Percentiles rank a stretch among this genome's conserved stretches.
Evolutionary conservation across 1,140 invertebrate genomes (phyloP).

Genomic region (Drosophila elegans): DNA sequence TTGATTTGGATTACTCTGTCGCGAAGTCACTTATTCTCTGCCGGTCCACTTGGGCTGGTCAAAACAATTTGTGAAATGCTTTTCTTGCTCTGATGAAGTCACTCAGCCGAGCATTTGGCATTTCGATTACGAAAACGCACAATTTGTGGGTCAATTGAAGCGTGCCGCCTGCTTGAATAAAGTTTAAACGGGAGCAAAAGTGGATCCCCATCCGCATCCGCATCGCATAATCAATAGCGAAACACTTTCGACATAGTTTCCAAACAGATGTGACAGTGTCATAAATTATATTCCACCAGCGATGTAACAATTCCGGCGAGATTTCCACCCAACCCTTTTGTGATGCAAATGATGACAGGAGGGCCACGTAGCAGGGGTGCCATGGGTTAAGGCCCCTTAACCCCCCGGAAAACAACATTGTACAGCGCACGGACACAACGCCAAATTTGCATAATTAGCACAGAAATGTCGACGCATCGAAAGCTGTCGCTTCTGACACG

Average conservation of each 20-base stretch:
- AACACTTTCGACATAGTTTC: constrained; percentile 25
- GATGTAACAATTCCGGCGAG: constrained; percentile 28
- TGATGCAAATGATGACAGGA: constrained; percentile 63
- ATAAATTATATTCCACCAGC: constrained; percentile 60
- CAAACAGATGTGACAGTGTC: constrained; percentile 51
- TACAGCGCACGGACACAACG: constrained; percentile 10
- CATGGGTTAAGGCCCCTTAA: constrained; percentile 7
- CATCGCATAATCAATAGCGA: constrained; percentile 16
- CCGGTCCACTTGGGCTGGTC: constrained; percentile 35
- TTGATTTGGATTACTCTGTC: constrained; percentile 70
- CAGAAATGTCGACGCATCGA: constrained; percentile 61
- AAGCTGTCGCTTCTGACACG: constrained; percentile 75
- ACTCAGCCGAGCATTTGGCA: constrained; percentile 18
- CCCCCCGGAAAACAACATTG: constrained; percentile 23
- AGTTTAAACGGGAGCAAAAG: constrained; percentile 34
- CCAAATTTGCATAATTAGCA: constrained; percentile 77
- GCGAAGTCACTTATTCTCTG: constrained; percentile 42
- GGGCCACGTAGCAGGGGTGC: constrained; percentile 31
- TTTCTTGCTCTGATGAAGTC: constrained; percentile 38
- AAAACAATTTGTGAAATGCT: constrained; percentile 62
- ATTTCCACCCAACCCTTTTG: constrained; percentile 47
- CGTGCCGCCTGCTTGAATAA: constrained; percentile 15
- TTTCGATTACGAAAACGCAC: constrained; percentile 11
- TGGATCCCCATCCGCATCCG: constrained; percentile 4
- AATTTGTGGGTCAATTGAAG: constrained; percentile 37